phyloP scores from a whole-genome alignment of 2,888 invertebrate genomes.

The Ornithoptera alexandrae region DNA sequence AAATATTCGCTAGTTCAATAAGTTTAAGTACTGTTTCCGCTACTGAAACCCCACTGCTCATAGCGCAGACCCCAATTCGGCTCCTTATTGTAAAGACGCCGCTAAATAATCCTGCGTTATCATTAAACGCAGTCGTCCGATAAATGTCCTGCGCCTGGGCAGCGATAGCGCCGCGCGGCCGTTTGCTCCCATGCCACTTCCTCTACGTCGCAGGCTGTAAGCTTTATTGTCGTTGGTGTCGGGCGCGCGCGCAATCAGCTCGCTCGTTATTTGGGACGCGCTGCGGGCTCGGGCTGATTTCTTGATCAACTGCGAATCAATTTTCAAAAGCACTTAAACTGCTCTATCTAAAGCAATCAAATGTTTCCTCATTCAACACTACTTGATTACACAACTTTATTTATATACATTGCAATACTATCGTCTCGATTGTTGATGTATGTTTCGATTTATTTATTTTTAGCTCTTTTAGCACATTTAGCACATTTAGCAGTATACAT shows the following conservation, averaged over 20 bases:
- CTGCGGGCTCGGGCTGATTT: slow-evolving; percentile 53
- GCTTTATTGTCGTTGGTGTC: slow-evolving; percentile 35
- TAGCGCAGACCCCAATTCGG: slow-evolving; percentile 43
- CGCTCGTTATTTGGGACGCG: slow-evolving; percentile 50
- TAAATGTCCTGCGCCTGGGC: slow-evolving; percentile 50
- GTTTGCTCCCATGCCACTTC: slow-evolving; percentile 34
- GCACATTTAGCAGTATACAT: too few species aligned
- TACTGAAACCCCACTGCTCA: background rate
- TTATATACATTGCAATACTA: too few species aligned
- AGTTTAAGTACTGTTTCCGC: too few species aligned
- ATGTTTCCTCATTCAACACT: too few species aligned
- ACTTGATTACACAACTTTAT: too few species aligned
- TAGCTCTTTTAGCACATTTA: too few species aligned
- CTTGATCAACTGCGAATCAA: slow-evolving; percentile 42
- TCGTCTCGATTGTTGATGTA: too few species aligned
- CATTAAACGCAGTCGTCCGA: slow-evolving; percentile 55
- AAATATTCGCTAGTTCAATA: too few species aligned
- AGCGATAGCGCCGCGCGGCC: slow-evolving; percentile 42
- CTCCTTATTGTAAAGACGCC: slow-evolving; percentile 52
- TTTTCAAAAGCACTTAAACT: too few species aligned
- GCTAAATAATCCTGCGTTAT: slow-evolving; percentile 63
- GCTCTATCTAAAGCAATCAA: too few species aligned
- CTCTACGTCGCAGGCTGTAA: slow-evolving; percentile 40
- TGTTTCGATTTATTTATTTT: too few species aligned
- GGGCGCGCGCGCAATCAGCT: slow-evolving; percentile 36